Conservation (phyloP, 2,888 invertebrate species). For the Lepidocyrtinus sp. region DNA sequence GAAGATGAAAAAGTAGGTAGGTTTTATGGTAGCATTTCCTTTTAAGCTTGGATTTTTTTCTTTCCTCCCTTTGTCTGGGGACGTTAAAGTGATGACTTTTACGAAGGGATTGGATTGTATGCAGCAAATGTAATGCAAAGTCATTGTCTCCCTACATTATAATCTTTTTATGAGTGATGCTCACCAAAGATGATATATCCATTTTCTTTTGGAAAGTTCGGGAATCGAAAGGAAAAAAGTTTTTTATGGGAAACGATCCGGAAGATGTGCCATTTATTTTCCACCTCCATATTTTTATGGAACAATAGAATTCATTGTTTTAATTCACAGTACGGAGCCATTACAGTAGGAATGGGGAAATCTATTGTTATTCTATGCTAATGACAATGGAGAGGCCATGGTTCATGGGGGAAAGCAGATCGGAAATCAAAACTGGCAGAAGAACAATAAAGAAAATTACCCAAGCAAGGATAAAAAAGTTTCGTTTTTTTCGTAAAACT, state of each 20-base stretch:
- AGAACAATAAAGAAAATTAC: constrained; percentile 38
- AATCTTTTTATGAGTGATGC: constrained; percentile 11
- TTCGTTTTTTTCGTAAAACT: neutral
- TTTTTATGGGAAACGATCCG: neutral
- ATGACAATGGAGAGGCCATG: constrained; percentile 20
- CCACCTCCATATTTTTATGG: neutral
- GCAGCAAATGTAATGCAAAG: constrained; percentile 1
- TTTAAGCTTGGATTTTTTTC: too few species aligned
- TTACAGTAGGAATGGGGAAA: neutral
- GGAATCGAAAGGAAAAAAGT: neutral
- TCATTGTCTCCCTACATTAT: constrained; percentile 6
- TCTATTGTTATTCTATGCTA: constrained; percentile 27
- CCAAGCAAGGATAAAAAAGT: constrained; percentile 7
- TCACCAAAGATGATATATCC: too few species aligned
- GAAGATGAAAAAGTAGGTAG: neutral
- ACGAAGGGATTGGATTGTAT: neutral
- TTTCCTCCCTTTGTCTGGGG: neutral
- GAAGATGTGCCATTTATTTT: neutral
- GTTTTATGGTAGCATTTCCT: too few species aligned
- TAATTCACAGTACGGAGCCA: neutral
- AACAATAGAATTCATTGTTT: neutral
- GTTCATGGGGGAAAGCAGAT: constrained; percentile 25
- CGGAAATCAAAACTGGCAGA: constrained; percentile 51
- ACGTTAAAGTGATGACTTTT: constrained; percentile 7
- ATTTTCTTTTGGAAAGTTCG: neutral